A percentile compares a stretch with the other conserved stretches of the same genome.
Conservation (phyloP, 1,140 invertebrate genomes). For the Megalopta genalis region DNA sequence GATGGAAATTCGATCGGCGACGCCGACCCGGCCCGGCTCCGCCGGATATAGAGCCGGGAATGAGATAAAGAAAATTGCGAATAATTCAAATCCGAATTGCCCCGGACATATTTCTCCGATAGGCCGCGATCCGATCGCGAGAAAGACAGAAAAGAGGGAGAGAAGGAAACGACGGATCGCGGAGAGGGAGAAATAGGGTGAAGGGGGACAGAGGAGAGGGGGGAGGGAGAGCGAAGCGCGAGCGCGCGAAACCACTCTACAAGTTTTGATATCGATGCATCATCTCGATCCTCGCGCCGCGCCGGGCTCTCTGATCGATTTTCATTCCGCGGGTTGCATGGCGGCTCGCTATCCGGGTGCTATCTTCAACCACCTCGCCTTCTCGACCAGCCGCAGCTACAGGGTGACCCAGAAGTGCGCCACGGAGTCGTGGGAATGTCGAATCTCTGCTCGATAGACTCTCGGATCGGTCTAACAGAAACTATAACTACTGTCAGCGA, state of each 20-base stretch:
- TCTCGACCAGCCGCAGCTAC: conserved; percentile 63
- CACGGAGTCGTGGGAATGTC: background rate
- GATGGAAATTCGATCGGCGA: conserved; percentile 62
- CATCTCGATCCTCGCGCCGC: conserved; percentile 77
- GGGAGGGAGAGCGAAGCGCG: conserved; percentile 52
- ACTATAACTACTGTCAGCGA: too few relatives aligned
- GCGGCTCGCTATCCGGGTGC: conserved; percentile 73
- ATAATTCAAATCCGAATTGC: conserved; percentile 78
- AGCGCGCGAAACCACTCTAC: conserved; percentile 76
- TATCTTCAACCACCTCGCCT: conserved; percentile 73
- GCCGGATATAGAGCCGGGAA: conserved; percentile 57
- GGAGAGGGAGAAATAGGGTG: conserved; percentile 39
- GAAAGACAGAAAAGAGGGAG: conserved; percentile 48
- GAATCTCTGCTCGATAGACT: background rate
- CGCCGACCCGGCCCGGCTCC: conserved; percentile 41
- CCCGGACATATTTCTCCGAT: conserved; percentile 71
- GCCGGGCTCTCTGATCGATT: conserved; percentile 78
- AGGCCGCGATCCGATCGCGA: conserved; percentile 69
- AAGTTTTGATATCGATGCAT: conserved; percentile 80
- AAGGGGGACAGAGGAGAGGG: conserved; percentile 42
- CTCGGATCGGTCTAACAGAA: too few relatives aligned
- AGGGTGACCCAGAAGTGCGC: conserved; percentile 63
- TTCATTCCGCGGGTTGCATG: conserved; percentile 77
- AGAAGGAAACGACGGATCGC: conserved; percentile 12
- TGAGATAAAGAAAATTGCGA: conserved; percentile 78